A percentile compares a stretch with the other conserved stretches of the same genome.
Evolutionary conservation across 2,113 vertebrate species (phyloP).

Genomic region (Indicator maculatus): DNA sequence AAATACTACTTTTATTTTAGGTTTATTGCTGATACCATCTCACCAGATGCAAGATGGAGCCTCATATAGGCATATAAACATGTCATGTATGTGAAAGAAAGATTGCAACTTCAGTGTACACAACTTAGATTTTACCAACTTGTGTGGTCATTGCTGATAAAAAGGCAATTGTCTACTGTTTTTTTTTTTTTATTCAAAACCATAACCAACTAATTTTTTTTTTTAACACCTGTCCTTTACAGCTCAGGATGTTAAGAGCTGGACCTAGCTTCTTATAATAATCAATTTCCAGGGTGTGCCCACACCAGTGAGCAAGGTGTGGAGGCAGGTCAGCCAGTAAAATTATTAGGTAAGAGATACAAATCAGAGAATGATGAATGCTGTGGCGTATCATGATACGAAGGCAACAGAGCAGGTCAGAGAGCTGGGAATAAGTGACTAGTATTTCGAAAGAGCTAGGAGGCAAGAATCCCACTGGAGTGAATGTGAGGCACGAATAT

Average conservation of each 20-base stretch:
- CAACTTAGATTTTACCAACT: background rate
- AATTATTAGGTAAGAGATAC: background rate
- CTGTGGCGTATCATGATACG: no score
- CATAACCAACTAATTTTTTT: background rate
- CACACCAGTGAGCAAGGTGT: background rate
- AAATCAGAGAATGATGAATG: background rate
- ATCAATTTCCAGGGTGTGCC: background rate
- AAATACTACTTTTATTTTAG: background rate
- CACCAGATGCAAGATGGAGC: background rate
- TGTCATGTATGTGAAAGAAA: background rate
- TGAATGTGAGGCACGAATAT: background rate
- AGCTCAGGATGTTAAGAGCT: background rate
- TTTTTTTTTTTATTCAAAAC: background rate
- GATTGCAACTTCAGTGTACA: background rate
- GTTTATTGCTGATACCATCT: background rate
- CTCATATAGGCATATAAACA: background rate
- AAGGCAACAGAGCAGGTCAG: background rate
- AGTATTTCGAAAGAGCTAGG: background rate
- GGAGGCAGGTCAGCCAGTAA: background rate
- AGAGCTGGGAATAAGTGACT: background rate
- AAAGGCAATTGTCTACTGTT: background rate
- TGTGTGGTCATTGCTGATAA: background rate
- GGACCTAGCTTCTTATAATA: background rate
- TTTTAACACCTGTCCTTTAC: background rate
- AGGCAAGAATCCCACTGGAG: background rate